Base-by-base conservation (phyloP, 2,888 invertebrate species). In the Capitulum mitella region DNA sequence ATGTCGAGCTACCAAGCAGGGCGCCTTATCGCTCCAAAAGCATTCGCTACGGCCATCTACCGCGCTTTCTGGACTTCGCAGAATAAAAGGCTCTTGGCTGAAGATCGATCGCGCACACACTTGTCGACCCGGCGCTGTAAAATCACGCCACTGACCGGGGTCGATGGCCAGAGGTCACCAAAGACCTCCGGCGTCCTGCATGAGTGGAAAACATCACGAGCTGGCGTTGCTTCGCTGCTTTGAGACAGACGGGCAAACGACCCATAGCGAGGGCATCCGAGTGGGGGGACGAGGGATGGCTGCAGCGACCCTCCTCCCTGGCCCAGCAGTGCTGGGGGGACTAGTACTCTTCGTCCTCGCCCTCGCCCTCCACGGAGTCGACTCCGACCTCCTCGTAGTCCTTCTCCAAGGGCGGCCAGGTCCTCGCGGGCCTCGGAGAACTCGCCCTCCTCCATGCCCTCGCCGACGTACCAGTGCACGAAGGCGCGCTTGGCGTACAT, bases 401-500 rank as follows among this genome's bases (percentile, higher is more conserved):
- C 79, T 85, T 85, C 80, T 86, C 85, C 43, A 85, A n/a, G 82
- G 34, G 86, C 86, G 84, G 81, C 83, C 77, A 87, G 83, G 83
- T 87, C 87, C 81, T 87, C 87, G 10, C 87, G 84, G 8, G 87
- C 87, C 83, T 87, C 87, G 22, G 86, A 84, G 82, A 87, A 87
- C 80, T 85, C 85, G 64, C 86, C 87, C 82, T 88, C 85, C 80
- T 87, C 88, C 87, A 89, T 88, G 43, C 88, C 88, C 84, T 87
- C 86, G 40, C 86, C 86, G n/a, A 86, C 87, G 83, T 86, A 87
- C 81, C 80, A 81, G 83, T 89, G 88, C 79, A 88, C 88, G 82
- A 88, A 88, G 74, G 88, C 88, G 77, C 87, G 84, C 84, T 88
- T 88, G 81, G 88, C 87, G 83, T 88, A 89, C 87, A 89, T 88